Percentiles rank a stretch among this genome's conserved stretches.
Conservation (phyloP, 1,140 invertebrate species). For the Drosophila nebulosa region DNA sequence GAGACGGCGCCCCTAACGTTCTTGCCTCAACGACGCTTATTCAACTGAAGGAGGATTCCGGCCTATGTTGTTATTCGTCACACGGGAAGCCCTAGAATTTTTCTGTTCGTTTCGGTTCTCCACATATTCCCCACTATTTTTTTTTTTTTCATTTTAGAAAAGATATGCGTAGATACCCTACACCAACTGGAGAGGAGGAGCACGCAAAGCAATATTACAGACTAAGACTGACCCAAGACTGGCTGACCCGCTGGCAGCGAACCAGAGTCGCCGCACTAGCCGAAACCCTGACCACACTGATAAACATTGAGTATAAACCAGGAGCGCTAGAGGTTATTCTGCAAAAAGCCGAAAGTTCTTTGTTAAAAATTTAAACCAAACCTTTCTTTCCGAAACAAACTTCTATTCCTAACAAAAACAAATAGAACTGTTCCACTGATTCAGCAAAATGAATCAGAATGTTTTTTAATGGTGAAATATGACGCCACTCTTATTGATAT, state of each 20-base stretch:
- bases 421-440: too few relatives aligned
- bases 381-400: too few relatives aligned
- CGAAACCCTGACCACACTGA: neutral
- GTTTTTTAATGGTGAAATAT: too few relatives aligned
- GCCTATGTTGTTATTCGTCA: constrained; percentile 19
- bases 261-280: neutral
- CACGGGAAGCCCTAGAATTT: constrained; percentile 55
- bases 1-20: constrained; percentile 7
- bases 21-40: constrained; percentile 56
- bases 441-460: too few relatives aligned
- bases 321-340: neutral
- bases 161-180: neutral
- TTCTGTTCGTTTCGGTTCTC: neutral
- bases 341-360: too few relatives aligned
- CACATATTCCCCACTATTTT: neutral
- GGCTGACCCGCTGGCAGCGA: constrained; percentile 21
- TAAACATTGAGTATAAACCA: neutral
- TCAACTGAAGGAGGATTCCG: constrained; percentile 58
- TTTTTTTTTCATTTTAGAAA: neutral
- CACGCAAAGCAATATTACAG: neutral
- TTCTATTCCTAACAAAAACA: too few relatives aligned
- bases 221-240: neutral
- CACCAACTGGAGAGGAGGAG: neutral
- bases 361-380: too few relatives aligned
- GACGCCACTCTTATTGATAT: too few relatives aligned